Percentiles rank a stretch among this genome's conserved stretches.
Conservation (phyloP, 1,140 invertebrate genomes). For the Reticulitermes speratus region DNA sequence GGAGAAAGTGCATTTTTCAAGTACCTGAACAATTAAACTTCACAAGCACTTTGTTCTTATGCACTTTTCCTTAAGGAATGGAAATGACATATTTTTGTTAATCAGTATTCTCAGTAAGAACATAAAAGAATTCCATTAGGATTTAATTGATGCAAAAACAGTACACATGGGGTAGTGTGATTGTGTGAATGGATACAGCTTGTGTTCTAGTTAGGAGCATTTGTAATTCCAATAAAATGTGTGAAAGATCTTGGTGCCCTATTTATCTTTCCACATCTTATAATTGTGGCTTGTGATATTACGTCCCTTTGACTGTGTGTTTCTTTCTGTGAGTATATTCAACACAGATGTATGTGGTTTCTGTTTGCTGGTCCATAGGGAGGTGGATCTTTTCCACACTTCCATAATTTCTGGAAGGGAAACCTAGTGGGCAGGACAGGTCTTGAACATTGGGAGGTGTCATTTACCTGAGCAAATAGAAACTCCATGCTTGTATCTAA, state of each 20-base stretch:
- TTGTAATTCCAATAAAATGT: neutral
- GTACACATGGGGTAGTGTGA: neutral
- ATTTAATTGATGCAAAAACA: neutral
- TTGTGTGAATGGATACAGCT: neutral
- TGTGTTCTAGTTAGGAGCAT: neutral
- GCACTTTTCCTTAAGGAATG: neutral
- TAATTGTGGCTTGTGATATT: too few relatives aligned
- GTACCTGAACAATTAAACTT: neutral
- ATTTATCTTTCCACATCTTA: neutral
- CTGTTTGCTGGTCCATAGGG: too few relatives aligned
- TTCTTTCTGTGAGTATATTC: too few relatives aligned
- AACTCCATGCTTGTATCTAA: too few relatives aligned
- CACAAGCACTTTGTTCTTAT: neutral
- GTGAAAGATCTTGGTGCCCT: neutral
- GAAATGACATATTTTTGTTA: neutral
- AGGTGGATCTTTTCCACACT: too few relatives aligned
- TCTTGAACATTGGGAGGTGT: too few relatives aligned
- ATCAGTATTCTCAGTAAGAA: neutral
- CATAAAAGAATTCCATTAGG: slow-evolving; percentile 1
- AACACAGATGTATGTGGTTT: too few relatives aligned
- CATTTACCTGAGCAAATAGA: too few relatives aligned
- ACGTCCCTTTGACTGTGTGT: too few relatives aligned
- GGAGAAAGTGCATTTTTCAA: slow-evolving; percentile 11
- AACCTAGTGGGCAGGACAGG: too few relatives aligned
- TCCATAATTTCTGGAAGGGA: too few relatives aligned